phyloP scores from a whole-genome alignment of 2,888 invertebrate genomes.

The Strigamia transsilvanica region DNA sequence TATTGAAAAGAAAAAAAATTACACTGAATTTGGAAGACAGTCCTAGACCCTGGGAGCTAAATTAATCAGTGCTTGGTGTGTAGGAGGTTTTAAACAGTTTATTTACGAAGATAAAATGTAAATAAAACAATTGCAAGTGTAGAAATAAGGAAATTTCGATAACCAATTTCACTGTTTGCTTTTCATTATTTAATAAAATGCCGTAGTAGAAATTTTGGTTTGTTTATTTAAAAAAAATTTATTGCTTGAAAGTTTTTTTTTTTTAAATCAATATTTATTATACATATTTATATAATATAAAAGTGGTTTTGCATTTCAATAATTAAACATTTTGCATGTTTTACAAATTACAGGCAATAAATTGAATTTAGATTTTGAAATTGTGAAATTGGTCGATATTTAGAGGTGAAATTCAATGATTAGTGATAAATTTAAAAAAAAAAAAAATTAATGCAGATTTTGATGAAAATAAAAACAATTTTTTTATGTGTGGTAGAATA shows the following conservation, averaged over 20 bases:
- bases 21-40: constrained; percentile 33
- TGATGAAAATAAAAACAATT: neutral
- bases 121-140: neutral
- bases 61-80: neutral
- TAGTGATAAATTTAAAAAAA: no score
- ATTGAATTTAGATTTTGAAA: no score
- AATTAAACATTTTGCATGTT: neutral
- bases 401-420: neutral
- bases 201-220: neutral
- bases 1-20: neutral
- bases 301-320: neutral
- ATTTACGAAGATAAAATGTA: neutral
- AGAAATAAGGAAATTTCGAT: no score
- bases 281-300: neutral
- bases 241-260: neutral
- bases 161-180: neutral
- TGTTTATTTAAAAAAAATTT: neutral
- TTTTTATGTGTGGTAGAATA: neutral
- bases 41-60: constrained; percentile 44
- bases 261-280: neutral
- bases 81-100: neutral
- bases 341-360: no score
- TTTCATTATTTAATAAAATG: neutral
- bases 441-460: neutral
- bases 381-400: constrained; percentile 18